phyloP scores from a whole-genome alignment of 2,888 invertebrate species.

The Leistus spinibarbis region DNA sequence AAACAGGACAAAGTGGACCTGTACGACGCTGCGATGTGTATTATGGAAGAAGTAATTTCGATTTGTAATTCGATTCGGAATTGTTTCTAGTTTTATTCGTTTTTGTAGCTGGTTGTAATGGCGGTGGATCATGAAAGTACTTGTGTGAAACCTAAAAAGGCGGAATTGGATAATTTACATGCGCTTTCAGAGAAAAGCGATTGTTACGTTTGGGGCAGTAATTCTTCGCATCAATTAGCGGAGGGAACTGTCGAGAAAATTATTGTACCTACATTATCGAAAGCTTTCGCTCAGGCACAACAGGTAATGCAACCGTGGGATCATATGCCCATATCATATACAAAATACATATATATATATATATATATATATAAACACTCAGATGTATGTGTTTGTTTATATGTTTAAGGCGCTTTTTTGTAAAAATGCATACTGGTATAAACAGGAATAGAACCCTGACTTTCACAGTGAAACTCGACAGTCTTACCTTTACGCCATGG shows the following conservation, averaged over 20 bases:
- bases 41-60: constrained; percentile 59
- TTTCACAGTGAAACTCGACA: too few species aligned
- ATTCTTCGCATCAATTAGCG: constrained; percentile 68
- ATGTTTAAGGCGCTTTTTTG: too few species aligned
- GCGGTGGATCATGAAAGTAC: constrained; percentile 56
- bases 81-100: constrained; percentile 26
- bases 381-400: too few species aligned
- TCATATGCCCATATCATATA: background rate
- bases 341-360: too few species aligned
- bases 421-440: too few species aligned
- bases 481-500: too few species aligned
- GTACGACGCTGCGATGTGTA: constrained; percentile 61
- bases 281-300: constrained; percentile 63
- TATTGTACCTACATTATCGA: constrained; percentile 62
- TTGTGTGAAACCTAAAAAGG: constrained; percentile 42
- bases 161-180: constrained; percentile 10
- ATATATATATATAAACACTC: too few species aligned
- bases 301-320: constrained; percentile 54
- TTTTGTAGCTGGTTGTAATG: constrained; percentile 53
- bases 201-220: constrained; percentile 70
- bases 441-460: too few species aligned
- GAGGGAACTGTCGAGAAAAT: constrained; percentile 67
- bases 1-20: constrained; percentile 50
- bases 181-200: constrained; percentile 55
- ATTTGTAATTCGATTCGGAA: constrained; percentile 5